Conservation (phyloP, 2,113 vertebrate genomes). For the Cairina moschata region DNA sequence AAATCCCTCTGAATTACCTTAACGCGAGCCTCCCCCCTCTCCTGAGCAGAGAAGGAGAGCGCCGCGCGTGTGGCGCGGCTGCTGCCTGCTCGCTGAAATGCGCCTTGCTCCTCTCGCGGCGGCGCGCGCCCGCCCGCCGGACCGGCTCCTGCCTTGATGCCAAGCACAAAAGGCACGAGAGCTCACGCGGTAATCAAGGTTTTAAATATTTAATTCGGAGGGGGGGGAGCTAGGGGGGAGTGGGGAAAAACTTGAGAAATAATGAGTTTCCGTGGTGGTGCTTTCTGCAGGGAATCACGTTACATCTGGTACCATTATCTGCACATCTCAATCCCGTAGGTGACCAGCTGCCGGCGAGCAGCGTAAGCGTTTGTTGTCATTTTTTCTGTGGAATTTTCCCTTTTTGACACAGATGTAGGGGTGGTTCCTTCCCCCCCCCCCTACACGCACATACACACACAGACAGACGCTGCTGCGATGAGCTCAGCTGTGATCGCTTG, state of each 20-base stretch:
- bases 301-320: slow-evolving; percentile 12
- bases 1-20: slow-evolving; percentile 30
- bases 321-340: neutral
- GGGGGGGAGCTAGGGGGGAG: neutral
- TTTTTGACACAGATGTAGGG: neutral
- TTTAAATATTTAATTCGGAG: slow-evolving; percentile 53
- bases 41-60: neutral
- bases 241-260: slow-evolving; percentile 22
- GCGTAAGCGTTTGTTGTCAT: neutral
- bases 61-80: neutral
- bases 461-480: neutral
- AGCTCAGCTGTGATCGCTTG: slow-evolving; percentile 11
- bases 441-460: too few species aligned
- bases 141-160: neutral
- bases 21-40: neutral
- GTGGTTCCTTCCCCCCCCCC: neutral
- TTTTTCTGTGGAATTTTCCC: slow-evolving; percentile 38
- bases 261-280: slow-evolving; percentile 16
- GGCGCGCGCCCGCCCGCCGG: neutral
- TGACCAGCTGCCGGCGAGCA: slow-evolving; percentile 42
- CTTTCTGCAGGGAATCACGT: slow-evolving; percentile 38
- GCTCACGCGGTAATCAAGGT: slow-evolving; percentile 45
- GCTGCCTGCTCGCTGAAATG: slow-evolving; percentile 32
- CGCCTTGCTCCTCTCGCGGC: slow-evolving; percentile 30
- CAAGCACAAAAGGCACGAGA: neutral